Conservation (phyloP, 92 coral and sea anemone species). For the Galaxea fascicularis region DNA sequence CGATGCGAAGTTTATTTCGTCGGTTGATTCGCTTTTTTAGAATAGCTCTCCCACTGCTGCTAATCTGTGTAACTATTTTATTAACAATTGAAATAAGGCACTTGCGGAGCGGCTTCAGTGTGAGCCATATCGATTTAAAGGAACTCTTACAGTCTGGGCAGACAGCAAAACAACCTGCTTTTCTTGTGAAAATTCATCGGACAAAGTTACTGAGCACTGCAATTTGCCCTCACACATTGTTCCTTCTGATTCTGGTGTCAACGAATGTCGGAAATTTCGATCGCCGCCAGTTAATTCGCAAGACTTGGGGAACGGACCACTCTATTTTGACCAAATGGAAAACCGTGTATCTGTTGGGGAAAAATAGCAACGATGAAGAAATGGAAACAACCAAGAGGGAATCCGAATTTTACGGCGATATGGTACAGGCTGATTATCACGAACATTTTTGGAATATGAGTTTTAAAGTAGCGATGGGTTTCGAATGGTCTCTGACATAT, state of each 20-base stretch:
- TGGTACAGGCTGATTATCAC: constrained; percentile 61
- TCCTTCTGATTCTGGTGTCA: constrained; percentile 68
- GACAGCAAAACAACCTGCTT: neutral
- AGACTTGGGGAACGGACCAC: constrained; percentile 73
- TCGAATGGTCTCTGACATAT: constrained; percentile 76
- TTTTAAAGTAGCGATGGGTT: constrained; percentile 83
- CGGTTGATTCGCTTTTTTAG: too few relatives aligned
- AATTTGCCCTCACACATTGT: constrained; percentile 54
- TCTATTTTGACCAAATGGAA: constrained; percentile 59
- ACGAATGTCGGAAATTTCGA: constrained; percentile 76
- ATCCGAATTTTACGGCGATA: constrained; percentile 66
- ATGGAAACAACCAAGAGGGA: constrained; percentile 44
- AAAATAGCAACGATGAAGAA: constrained; percentile 55
- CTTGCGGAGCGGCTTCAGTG: too few relatives aligned
- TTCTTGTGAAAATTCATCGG: constrained; percentile 21
- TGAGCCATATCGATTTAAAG: too few relatives aligned
- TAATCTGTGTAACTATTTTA: too few relatives aligned
- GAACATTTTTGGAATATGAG: constrained; percentile 77
- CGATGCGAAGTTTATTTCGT: too few relatives aligned
- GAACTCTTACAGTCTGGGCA: neutral
- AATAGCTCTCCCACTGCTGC: too few relatives aligned
- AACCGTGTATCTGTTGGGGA: constrained; percentile 70
- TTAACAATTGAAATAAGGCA: too few relatives aligned
- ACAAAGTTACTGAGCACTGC: constrained; percentile 46
- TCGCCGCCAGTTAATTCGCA: constrained; percentile 68